Base-by-base conservation (phyloP, 2,113 vertebrate genomes). In the Nanorana parkeri region DNA sequence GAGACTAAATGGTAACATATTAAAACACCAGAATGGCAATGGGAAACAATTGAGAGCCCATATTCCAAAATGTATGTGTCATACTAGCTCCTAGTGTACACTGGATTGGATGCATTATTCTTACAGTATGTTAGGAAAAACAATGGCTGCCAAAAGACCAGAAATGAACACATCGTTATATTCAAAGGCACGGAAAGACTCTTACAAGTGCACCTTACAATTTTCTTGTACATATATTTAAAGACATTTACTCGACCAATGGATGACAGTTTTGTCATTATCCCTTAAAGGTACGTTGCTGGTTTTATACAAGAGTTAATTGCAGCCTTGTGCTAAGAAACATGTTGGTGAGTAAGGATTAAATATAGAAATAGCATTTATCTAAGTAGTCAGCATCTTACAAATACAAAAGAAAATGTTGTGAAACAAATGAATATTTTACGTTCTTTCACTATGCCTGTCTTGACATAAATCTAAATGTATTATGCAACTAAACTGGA, bases 401-500 rank as follows among this genome's bases (percentile, higher is more conserved):
- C 17, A 74, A 74, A 74, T 74, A 5, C 28, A 7, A 28, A 41
- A 17, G 24, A 56, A 60, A 74, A 74, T 60, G 71, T 74, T 58
- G 54, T 36, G 28, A 74, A 74, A 74, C 54, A 74, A 74, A 60
- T 74, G 32, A 60, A 74, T 74, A 74, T 36, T 74, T 74, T 58
- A 74, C 21, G 54, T 32, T 3, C 16, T 51, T 24, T 23, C 17
- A 1, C 28, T 74, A 36, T 74, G 29, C 32, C 10, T 32, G n/a
- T 13, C 56, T 28, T 74, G 55, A 74, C 55, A 17, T 36, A 56
- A 32, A 74, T 56, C 28, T 8, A 36, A 74, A 74, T 21, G 71
- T 32, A 36, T 74, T 58, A 29, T n/a, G 13, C n/a, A n/a, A 21
- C 17, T 23, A 60, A 11, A 74, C n/a, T 60, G 23, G 60, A 63